A percentile compares a stretch with the other conserved stretches of the same genome.
Evolutionary conservation across 2,888 invertebrate genomes (phyloP).

Genomic region (Lasioglossum figueresi): DNA sequence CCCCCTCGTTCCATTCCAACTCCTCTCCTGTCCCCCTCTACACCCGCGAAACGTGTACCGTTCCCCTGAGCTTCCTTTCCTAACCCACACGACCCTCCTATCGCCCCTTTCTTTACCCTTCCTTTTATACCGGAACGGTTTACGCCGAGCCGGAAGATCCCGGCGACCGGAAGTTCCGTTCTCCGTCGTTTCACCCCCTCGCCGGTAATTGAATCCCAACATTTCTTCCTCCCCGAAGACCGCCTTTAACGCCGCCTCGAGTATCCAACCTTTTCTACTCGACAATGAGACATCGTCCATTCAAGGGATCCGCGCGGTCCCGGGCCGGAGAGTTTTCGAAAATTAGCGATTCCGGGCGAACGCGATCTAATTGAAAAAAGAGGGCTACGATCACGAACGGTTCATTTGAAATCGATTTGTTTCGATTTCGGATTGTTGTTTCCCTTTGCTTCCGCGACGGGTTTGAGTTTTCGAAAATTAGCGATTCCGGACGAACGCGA

Average conservation of each 20-base stretch:
- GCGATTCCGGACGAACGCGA: neutral
- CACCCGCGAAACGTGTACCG: conserved; percentile 30
- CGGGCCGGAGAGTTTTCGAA: neutral
- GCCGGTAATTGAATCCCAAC: conserved; percentile 76
- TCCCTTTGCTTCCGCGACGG: no score
- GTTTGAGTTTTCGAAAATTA: neutral
- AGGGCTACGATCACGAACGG: no score
- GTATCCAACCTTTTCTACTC: conserved; percentile 2
- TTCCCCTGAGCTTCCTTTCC: conserved; percentile 32
- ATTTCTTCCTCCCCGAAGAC: conserved; percentile 55
- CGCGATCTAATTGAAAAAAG: neutral
- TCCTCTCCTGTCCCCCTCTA: conserved; percentile 7
- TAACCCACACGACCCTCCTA: neutral
- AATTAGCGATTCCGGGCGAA: neutral
- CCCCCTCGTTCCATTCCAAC: conserved; percentile 23
- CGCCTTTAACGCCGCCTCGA: conserved; percentile 17
- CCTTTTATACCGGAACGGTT: conserved; percentile 69
- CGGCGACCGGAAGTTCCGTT: conserved; percentile 71
- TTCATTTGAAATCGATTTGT: no score
- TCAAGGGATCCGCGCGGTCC: conserved; percentile 28
- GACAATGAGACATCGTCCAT: conserved; percentile 49
- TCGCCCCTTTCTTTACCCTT: conserved; percentile 38
- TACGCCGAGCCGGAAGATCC: conserved; percentile 73
- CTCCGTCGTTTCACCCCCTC: conserved; percentile 29
- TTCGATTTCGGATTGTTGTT: no score